Conservation (phyloP, 1,140 invertebrate genomes). For the Saccostrea echinata region DNA sequence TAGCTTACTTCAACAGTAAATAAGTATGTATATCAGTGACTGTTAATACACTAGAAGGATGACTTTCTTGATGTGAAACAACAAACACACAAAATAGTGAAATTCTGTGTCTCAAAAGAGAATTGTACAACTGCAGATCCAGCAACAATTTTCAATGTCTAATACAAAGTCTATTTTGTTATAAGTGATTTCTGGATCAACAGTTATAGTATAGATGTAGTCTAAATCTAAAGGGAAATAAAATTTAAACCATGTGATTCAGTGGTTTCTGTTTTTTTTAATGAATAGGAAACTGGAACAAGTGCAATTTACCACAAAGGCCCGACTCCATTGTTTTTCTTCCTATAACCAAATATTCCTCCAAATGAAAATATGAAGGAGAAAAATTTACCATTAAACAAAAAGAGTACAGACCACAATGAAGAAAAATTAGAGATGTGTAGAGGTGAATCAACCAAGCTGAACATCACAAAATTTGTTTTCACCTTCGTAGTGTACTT, state of each 20-base stretch:
- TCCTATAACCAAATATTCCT: constrained; percentile 39
- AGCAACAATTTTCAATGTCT: neutral
- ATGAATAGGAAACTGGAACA: neutral
- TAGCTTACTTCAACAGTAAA: neutral
- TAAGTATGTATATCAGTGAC: neutral
- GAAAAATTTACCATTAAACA: constrained; percentile 7
- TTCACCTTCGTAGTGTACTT: constrained; percentile 7
- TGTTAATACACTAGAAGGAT: constrained; percentile 34
- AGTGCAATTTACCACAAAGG: constrained; percentile 33
- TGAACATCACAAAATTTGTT: constrained; percentile 14
- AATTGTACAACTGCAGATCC: neutral
- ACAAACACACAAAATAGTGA: constrained; percentile 30
- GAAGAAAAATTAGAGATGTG: constrained; percentile 19
- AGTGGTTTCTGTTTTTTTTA: neutral
- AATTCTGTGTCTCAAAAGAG: neutral
- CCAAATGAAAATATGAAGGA: constrained; percentile 11
- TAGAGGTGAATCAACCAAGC: constrained; percentile 28
- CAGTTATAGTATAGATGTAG: neutral
- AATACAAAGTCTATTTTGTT: neutral
- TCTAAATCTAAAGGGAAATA: neutral
- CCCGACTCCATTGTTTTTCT: constrained; percentile 31
- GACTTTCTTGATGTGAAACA: constrained; percentile 1
- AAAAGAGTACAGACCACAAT: neutral
- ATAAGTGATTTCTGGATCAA: neutral
- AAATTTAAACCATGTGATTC: neutral